A percentile compares a stretch with the other conserved stretches of the same genome.
Evolutionary conservation across 2,797 vertebrate genomes (phyloP).

Genomic region (Platyrinchus mystaceus): DNA sequence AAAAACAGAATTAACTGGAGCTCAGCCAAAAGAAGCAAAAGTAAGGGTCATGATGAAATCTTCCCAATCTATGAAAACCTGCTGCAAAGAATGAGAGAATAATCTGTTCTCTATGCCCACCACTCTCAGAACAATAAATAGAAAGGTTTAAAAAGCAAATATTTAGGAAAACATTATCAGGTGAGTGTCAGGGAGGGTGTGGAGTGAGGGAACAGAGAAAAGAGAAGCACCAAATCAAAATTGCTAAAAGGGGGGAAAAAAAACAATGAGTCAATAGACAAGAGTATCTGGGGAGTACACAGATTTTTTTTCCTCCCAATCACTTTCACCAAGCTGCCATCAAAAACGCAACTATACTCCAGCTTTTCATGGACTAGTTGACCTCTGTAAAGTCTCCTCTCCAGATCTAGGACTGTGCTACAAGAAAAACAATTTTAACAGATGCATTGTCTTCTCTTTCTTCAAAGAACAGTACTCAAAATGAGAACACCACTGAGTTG

Average conservation of each 20-base stretch:
- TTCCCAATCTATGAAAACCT: neutral
- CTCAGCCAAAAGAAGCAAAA: constrained; percentile 9
- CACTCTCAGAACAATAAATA: neutral
- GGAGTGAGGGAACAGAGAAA: neutral
- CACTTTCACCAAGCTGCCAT: neutral
- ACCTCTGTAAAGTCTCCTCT: neutral
- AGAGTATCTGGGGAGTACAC: neutral
- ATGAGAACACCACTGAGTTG: neutral
- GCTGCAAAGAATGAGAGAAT: neutral
- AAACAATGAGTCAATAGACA: neutral
- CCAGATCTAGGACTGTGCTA: neutral
- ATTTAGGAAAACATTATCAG: neutral
- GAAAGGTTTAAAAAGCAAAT: neutral
- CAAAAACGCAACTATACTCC: neutral
- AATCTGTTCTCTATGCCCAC: neutral
- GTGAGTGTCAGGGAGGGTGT: neutral
- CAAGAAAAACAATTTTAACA: neutral
- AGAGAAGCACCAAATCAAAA: constrained; percentile 20
- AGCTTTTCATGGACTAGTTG: neutral
- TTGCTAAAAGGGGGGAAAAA: neutral
- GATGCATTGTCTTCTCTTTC: neutral
- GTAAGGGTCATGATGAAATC: neutral
- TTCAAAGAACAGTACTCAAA: neutral
- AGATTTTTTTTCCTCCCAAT: neutral
- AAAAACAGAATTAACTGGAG: constrained; percentile 1